phyloP scores from a whole-genome alignment of 2,888 invertebrate genomes.

The Tuta absoluta region DNA sequence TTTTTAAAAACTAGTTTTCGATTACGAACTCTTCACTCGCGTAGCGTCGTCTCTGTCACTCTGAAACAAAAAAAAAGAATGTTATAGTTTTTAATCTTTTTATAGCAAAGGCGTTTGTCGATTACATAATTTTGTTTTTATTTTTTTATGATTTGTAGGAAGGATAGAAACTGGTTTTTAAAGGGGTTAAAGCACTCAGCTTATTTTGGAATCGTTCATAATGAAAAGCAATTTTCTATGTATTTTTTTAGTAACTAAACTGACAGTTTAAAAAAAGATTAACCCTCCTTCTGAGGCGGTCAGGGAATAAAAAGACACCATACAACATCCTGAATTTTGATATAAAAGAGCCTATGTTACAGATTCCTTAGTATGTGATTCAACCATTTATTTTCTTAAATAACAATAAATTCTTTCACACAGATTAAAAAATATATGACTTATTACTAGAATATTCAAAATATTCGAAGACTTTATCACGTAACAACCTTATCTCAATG shows the following conservation, averaged over 20 bases:
- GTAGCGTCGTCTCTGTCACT: conserved; percentile 12
- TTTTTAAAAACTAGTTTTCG: conserved; percentile 20
- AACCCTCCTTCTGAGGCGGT: not conserved
- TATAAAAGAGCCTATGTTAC: no score
- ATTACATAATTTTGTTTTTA: conserved; percentile 6
- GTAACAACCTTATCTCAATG: conserved; percentile 3
- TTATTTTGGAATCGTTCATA: not conserved
- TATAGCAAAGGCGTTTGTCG: conserved; percentile 5
- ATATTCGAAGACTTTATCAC: not conserved
- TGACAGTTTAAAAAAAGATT: not conserved
- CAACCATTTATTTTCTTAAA: not conserved
- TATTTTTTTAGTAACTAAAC: not conserved
- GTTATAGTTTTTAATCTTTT: not conserved
- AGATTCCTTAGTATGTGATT: no score
- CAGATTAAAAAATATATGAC: not conserved
- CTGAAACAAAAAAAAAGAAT: conserved; percentile 10
- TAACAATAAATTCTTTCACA: not conserved
- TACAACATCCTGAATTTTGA: no score
- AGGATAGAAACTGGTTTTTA: conserved; percentile 1
- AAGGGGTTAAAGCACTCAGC: no score
- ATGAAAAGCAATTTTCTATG: not conserved
- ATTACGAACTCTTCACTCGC: conserved; percentile 17
- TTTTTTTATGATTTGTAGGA: conserved; percentile 17
- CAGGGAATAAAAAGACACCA: not conserved
- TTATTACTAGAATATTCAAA: not conserved